Base-by-base conservation (phyloP, 2,888 invertebrate species). In the Caenorhabditis parvicauda region DNA sequence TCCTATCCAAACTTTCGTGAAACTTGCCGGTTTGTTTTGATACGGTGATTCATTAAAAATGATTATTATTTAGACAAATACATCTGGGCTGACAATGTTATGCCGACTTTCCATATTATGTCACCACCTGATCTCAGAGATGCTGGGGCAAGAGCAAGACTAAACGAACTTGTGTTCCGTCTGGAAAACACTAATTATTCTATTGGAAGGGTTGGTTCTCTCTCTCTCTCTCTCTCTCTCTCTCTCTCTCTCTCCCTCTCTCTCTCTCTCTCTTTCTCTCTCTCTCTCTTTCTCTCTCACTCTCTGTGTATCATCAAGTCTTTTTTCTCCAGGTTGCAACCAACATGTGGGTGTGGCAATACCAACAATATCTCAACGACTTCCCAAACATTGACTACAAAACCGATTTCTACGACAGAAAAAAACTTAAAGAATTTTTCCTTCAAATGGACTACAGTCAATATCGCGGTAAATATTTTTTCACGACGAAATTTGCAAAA, bases 11-110 rank as follows among this genome's bases (percentile, higher is more conserved):
- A 80, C 78, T 0, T 79, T 79, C 46, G 79, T 79, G 19, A 65
- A 70, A 41, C 58, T 79, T 25, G 79, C 79, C 35, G 78, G 77
- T 79, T 41, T 44, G 27, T 32, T 5, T 19, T 4, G 4, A 17
- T 9, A 25, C 9, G 1, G 32, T 52, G 19, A 7, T 17, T 21
- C 22, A 7, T 4, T 2, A 19, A n/a, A n/a, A n/a, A n/a, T n/a
- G 28, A 2, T 35, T 2, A n/a, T 22, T 37, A 42, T 62, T 48
- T 43, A 69, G 70, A 70, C 58, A 79, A 79, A 45, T 79, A 79
- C 61, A 79, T 79, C 47, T 79, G 79, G 79, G 79, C 79, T 17
- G 79, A 79, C 59, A 79, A 79, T 56, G 79, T 79, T 25, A 77
- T 78, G 77, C 79, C 79, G 17, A 68, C 74, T 1, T 74, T 79